Base-by-base conservation (phyloP, 2,797 vertebrate species). In the Microctenopoma stevenorrisi region DNA sequence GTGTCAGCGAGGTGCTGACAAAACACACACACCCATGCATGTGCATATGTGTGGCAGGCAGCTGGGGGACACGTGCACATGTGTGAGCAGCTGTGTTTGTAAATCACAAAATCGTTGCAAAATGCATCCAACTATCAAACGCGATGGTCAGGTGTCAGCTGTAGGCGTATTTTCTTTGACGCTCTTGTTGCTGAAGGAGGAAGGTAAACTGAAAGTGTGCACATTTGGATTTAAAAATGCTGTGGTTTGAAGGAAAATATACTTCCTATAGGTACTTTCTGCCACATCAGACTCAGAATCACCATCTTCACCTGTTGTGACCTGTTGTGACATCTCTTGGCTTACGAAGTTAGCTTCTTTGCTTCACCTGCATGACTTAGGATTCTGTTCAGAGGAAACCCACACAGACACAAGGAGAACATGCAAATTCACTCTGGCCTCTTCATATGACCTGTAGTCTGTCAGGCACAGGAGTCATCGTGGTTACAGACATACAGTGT, bases 51-150 rank as follows among this genome's bases (percentile, higher is more conserved):
- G 54, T 68, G 74, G 50, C 61, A 30, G 52, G 25, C 71, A 69
- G 53, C 68, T 64, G 69, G 62, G 47, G 18, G 47, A 12, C 78
- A 72, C 38, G 62, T 68, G 74, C 37, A 13, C 38, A 7, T 48
- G 9, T 71, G 59, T 71, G 63, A 70, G 22, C 82, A 89, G 71
- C 77, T 84, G 72, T 87, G 79, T 85, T 84, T 84, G 68, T 40
- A 38, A 78, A 72, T 66, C 58, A 67, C 35, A 38, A 60, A 48
- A 46, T 35, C 30, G 47, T 74, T 79, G 72, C 59, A 61, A 78
- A 79, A 79, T 68, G 28, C 38, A 54, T 61, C 30, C 55, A 73
- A 54, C 30, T 54, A 52, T 56, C 51, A 74, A 56, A 80, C 3
- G 4, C 67, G 47, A 74, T 68, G 37, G 40, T 37, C 26, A 64